These are phyloP conservation scores for Pipistrellus pipistrellus DNA, from an alignment of 2,797 vertebrate genomes.

Conservation along the genomic window DNA sequence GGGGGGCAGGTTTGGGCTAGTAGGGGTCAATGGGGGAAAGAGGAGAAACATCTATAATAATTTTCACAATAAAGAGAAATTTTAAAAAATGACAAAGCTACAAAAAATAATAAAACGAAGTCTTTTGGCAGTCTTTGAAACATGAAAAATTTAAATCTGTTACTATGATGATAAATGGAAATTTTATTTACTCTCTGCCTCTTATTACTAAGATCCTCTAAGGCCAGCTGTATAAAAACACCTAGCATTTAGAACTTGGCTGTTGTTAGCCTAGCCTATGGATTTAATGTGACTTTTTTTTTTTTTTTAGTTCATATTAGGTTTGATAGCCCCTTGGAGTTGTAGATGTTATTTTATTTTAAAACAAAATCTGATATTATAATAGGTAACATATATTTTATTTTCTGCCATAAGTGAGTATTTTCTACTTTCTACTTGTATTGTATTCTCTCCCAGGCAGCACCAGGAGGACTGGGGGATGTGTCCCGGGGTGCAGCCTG, in stretches of 20 bases:
- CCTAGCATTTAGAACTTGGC: background rate
- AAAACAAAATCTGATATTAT: background rate
- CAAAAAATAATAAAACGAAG: background rate
- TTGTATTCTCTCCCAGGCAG: background rate
- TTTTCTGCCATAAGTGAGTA: slow-evolving; percentile 28
- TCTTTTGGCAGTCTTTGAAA: slow-evolving; percentile 5
- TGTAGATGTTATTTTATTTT: background rate
- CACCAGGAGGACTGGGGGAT: background rate
- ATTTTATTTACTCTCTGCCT: slow-evolving; percentile 38
- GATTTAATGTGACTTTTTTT: background rate
- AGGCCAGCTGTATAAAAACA: background rate
- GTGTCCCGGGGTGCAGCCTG: background rate
- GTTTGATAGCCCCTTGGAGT: background rate
- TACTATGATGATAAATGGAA: background rate
- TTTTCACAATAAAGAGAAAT: no score
- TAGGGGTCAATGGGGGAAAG: no score
- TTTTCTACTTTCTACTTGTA: background rate
- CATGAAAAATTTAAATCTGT: background rate
- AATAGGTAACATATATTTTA: background rate
- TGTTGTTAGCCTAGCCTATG: background rate
- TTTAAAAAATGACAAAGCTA: no score
- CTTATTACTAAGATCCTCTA: background rate
- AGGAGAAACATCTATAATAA: no score
- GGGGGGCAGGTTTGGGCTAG: no score
- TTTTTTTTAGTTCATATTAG: background rate